Evolutionary conservation across 37 sponge, comb jelly and placozoan species (phyloP), one percentile per base, ranked within the genome.

Genomic region (Mnemiopsis leidyi): DNA sequence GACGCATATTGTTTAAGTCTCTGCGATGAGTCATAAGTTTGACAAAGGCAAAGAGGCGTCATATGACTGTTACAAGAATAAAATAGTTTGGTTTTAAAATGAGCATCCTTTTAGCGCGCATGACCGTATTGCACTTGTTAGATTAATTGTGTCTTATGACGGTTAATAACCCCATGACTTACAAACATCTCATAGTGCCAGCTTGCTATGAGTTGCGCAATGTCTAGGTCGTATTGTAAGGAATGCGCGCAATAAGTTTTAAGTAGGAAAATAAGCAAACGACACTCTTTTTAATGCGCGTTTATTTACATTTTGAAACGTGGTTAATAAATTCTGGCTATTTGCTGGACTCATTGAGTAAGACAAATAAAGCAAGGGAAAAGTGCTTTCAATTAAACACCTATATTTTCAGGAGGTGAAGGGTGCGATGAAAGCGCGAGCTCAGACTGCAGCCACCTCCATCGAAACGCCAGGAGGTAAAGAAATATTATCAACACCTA

Each of bases 321-420:
- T 5, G 61, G 61, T 48, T 5, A 5, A 13, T 48, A 13, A 18
- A 48, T 48, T 48, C 13, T 13, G 61, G n/a, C n/a, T n/a, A n/a
- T n/a, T n/a, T n/a, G n/a, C n/a, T n/a, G n/a, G n/a, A n/a, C n/a
- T n/a, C n/a, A n/a, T n/a, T n/a, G n/a, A n/a, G n/a, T n/a, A n/a
- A n/a, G n/a, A n/a, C n/a, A n/a, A n/a, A n/a, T n/a, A n/a, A n/a
- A n/a, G n/a, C n/a, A n/a, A 48, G 61, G 61, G 61, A 48, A 13
- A 48, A 18, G 61, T 18, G 13, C 61, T 13, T 48, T 48, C 13
- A 18, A 48, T 48, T 5, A 48, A 48, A 48, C 61, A 48, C 5
- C 13, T 48, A 18, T 69, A 7, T 33, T 85, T 85, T 36, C 90
- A 85, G 90, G 90, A 85, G 61, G 90, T 85, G 40, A 85, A 85